Conservation (phyloP, 1,140 invertebrate genomes). For the Hormaphis cornu region DNA sequence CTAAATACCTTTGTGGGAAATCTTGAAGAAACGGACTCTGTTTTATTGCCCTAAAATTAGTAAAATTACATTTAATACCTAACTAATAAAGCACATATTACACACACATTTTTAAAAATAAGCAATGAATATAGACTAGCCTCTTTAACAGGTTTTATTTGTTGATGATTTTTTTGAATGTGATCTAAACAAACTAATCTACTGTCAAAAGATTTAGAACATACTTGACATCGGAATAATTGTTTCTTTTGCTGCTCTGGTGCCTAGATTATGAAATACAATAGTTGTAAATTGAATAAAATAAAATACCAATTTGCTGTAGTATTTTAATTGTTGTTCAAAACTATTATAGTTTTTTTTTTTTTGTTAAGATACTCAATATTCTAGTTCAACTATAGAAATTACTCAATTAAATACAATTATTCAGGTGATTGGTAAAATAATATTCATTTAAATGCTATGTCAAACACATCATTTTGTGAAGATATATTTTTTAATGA, state of each 20-base stretch:
- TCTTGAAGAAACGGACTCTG: no score
- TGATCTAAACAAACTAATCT: constrained; percentile 29
- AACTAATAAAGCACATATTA: background rate
- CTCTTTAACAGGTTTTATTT: background rate
- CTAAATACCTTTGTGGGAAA: background rate
- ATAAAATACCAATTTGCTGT: no score
- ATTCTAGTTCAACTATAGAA: no score
- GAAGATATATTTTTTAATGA: no score
- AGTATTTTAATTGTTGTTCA: no score
- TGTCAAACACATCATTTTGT: no score
- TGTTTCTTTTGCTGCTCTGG: background rate
- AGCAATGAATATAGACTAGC: background rate
- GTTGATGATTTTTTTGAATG: constrained; percentile 26
- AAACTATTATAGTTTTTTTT: no score
- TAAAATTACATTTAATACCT: background rate
- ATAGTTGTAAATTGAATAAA: background rate
- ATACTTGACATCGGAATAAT: constrained; percentile 29
- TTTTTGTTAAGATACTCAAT: no score
- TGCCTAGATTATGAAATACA: background rate
- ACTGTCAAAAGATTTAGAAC: constrained; percentile 29
- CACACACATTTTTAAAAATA: background rate
- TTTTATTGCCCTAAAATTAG: background rate
- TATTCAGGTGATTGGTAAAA: no score
- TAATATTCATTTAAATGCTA: no score
- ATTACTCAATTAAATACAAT: no score